Evolutionary conservation across 1,140 invertebrate genomes (phyloP), one percentile per base, ranked within the genome.

Genomic region (Gonatopus flavifemur): DNA sequence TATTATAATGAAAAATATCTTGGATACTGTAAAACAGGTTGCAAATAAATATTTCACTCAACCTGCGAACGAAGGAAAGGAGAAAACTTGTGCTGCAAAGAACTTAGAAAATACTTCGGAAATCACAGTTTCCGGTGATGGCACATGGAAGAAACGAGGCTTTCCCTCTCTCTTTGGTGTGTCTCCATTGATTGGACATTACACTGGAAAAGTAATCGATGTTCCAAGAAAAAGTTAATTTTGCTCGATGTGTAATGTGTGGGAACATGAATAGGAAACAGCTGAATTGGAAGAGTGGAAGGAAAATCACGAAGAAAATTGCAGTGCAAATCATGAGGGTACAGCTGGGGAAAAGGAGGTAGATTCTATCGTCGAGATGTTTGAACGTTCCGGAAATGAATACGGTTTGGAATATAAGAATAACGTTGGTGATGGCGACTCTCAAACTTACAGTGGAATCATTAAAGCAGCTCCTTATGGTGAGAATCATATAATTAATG

Each of bases 131-230:
- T 42, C 24, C 3, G 48, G 48, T 19, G 39, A 49, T 40, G 48
- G n/a, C n/a, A n/a, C n/a, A n/a, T n/a, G n/a, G n/a, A n/a, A n/a
- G n/a, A n/a, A n/a, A n/a, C n/a, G n/a, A 39, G 48, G 48, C n/a
- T 40, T 40, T 49, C 12, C 39, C 42, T 49, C 38, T 25, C 42
- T 42, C 18, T 42, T 41, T 20, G 38, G 38, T 18, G 48, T 42
- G 39, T 35, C 24, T 30, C 35, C 39, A 49, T 49, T 49, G 28
- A 49, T 49, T 35, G 38, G 19, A 49, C 42, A 55, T 45, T 49
- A 46, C 31, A 40, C 40, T 28, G 49, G 52, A 5, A 56, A 56
- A 59, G 48, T 68, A 8, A 41, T 68, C 12, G 61, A 68, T 57
- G 22, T 61, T 12, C 36, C 25, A 3, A 54, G 66, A 12, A 42